Evolutionary conservation across 2,113 vertebrate genomes (phyloP).

Genomic region (Leiothrix lutea): DNA sequence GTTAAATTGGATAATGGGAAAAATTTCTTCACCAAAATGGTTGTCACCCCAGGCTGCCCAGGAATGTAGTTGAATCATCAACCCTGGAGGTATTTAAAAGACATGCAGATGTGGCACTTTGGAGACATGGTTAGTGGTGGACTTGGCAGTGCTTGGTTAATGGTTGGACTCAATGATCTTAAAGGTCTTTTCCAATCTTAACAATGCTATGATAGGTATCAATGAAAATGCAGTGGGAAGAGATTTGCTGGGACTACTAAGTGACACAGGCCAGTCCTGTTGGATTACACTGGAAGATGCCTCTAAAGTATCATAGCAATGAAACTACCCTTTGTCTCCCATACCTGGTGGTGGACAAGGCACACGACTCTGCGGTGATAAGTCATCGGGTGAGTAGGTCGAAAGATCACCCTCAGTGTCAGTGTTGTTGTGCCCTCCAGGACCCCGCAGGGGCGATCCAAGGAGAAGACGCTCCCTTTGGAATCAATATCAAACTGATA

Average conservation of each 20-base stretch:
- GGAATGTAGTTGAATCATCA: not conserved
- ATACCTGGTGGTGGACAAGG: constrained; percentile 88
- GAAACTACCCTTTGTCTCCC: not conserved
- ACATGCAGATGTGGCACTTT: not conserved
- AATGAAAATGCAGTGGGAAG: not conserved
- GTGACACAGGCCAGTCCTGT: not conserved
- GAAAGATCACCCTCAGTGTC: constrained; percentile 77
- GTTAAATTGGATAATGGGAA: not conserved
- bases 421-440: constrained; percentile 69
- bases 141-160: not conserved
- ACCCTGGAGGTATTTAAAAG: not conserved
- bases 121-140: not conserved
- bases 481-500: constrained; percentile 88
- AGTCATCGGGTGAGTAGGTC: constrained; percentile 76
- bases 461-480: constrained; percentile 84
- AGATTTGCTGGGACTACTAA: not conserved
- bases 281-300: not conserved
- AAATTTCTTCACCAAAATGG: not conserved
- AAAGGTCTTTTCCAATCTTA: not conserved
- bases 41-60: not conserved
- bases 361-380: constrained; percentile 85
- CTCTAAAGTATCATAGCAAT: not conserved
- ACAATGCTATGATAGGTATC: not conserved
- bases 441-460: constrained; percentile 78
- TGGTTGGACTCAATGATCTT: not conserved